These are phyloP conservation scores for Malaclemys terrapin DNA, from an alignment of 2,113 vertebrate species.

Conservation along the genomic window DNA sequence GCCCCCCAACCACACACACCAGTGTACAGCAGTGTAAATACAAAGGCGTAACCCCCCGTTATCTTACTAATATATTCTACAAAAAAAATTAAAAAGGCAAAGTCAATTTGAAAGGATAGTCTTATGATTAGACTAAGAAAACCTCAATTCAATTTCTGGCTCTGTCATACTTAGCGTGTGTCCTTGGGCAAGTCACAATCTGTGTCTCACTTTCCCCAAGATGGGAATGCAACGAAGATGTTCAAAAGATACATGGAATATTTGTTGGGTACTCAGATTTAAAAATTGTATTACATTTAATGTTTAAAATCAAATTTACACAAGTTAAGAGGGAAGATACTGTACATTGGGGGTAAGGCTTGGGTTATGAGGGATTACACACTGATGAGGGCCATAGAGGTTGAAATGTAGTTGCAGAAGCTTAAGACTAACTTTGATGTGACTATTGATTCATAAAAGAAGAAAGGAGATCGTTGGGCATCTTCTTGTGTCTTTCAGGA, in stretches of 20 bases:
- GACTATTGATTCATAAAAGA: no score
- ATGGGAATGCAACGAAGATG: background rate
- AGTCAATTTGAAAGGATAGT: background rate
- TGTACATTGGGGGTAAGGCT: no score
- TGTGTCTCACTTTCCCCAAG: background rate
- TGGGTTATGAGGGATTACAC: background rate
- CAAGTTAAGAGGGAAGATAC: no score
- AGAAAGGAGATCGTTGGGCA: background rate
- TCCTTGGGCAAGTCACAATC: background rate
- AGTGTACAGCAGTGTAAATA: background rate
- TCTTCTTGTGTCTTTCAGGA: background rate
- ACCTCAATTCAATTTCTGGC: background rate
- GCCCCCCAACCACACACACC: no score
- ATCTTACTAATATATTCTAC: background rate
- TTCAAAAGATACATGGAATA: background rate
- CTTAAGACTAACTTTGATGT: background rate
- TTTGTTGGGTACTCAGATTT: background rate
- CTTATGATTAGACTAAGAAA: background rate
- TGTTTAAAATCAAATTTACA: no score
- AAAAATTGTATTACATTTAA: no score
- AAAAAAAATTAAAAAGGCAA: background rate
- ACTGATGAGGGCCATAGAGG: background rate
- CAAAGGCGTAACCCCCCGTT: background rate
- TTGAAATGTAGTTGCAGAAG: background rate
- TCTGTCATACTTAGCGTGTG: background rate